These are phyloP conservation scores for Symphodus melops DNA, from an alignment of 2,113 vertebrate genomes.

Conservation along the genomic window DNA sequence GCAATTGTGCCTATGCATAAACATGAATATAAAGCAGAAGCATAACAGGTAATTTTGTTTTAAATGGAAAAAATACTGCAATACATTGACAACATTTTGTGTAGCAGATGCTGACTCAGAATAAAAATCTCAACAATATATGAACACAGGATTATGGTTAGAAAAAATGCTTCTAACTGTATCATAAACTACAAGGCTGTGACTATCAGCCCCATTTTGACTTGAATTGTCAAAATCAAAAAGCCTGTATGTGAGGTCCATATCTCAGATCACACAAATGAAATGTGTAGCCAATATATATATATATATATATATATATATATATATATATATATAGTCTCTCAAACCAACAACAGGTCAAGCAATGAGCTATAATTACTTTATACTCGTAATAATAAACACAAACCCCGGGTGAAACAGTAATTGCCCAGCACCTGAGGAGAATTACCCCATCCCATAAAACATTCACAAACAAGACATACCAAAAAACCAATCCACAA, in stretches of 20 bases:
- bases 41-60: too few relatives aligned
- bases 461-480: slow-evolving; percentile 57
- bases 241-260: too few relatives aligned
- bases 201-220: not conserved
- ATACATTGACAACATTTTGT: not conserved
- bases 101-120: not conserved
- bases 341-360: slow-evolving; percentile 32
- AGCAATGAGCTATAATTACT: slow-evolving; percentile 59
- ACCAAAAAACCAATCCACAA: slow-evolving; percentile 49
- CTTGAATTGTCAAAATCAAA: too few relatives aligned
- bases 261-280: not conserved
- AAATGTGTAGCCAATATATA: too few relatives aligned
- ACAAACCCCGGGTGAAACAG: slow-evolving; percentile 31
- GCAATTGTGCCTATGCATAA: not conserved
- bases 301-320: too few relatives aligned
- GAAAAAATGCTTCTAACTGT: not conserved
- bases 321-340: slow-evolving; percentile 17
- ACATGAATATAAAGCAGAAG: too few relatives aligned
- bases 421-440: slow-evolving; percentile 50
- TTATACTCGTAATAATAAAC: slow-evolving; percentile 33
- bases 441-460: slow-evolving; percentile 50
- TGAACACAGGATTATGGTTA: not conserved
- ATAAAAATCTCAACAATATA: not conserved
- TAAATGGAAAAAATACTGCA: not conserved
- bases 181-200: not conserved